A percentile compares a stretch with the other conserved stretches of the same genome.
Evolutionary conservation across 2,113 vertebrate genomes (phyloP).

Genomic region (Salvator merianae): DNA sequence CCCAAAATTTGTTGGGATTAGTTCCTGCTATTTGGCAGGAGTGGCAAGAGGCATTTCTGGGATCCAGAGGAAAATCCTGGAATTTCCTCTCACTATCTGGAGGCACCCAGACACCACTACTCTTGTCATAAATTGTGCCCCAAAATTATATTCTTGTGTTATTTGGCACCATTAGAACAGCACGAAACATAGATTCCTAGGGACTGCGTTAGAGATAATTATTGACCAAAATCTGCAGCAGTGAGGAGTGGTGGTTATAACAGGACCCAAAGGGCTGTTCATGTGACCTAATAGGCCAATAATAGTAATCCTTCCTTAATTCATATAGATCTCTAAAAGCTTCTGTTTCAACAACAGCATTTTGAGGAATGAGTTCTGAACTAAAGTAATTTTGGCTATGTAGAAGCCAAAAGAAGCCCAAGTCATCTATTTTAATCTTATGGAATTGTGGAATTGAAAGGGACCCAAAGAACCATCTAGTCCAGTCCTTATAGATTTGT

Average conservation of each 20-base stretch:
- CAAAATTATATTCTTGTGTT: background rate
- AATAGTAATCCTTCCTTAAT: background rate
- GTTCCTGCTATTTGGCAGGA: too few relatives aligned
- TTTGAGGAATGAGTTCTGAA: background rate
- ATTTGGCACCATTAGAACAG: background rate
- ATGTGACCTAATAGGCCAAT: too few relatives aligned
- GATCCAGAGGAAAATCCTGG: too few relatives aligned
- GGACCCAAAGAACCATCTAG: too few relatives aligned
- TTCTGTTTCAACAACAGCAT: background rate
- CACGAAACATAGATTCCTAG: background rate
- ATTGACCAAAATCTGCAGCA: background rate
- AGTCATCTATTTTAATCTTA: background rate
- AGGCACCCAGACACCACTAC: too few relatives aligned
- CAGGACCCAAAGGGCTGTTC: background rate
- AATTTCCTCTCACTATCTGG: too few relatives aligned
- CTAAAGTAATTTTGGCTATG: background rate
- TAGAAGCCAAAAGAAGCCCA: background rate
- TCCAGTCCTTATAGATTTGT: background rate
- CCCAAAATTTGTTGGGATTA: too few relatives aligned
- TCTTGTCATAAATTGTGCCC: too few relatives aligned
- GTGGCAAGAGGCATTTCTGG: too few relatives aligned
- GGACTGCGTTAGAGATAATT: background rate
- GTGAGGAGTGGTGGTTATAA: background rate
- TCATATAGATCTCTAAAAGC: background rate
- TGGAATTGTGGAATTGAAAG: background rate